A percentile compares a stretch with the other conserved stretches of the same genome.
phyloP scores from a whole-genome alignment of 2,113 vertebrate species.

The Psilopsiagon aurifrons region DNA sequence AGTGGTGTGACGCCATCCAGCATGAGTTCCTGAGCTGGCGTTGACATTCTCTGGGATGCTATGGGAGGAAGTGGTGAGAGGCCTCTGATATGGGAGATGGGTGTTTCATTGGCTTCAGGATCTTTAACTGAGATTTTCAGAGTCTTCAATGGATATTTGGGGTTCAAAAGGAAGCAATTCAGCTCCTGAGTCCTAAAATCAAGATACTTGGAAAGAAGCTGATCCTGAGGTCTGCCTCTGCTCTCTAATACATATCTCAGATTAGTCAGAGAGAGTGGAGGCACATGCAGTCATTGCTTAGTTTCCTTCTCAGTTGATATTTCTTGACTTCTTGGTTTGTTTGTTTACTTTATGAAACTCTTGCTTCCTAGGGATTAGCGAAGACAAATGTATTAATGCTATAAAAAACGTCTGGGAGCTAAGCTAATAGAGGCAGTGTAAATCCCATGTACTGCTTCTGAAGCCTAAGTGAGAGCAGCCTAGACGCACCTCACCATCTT shows the following conservation, averaged over 20 bases:
- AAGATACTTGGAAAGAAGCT: neutral
- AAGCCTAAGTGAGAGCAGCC: neutral
- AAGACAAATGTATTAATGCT: neutral
- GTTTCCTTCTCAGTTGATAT: neutral
- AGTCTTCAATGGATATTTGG: neutral
- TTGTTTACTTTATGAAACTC: conserved; percentile 8
- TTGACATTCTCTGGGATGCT: neutral
- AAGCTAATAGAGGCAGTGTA: neutral
- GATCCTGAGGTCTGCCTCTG: neutral
- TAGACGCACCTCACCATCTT: neutral
- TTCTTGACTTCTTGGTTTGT: neutral
- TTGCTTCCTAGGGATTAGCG: neutral
- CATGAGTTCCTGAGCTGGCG: fast-evolving
- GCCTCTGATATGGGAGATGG: fast-evolving
- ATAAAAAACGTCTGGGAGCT: neutral
- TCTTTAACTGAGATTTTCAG: neutral
- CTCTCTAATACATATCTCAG: neutral
- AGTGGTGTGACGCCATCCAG: neutral
- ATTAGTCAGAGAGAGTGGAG: fast-evolving
- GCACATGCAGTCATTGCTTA: fast-evolving
- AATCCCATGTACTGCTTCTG: neutral
- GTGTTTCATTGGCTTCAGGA: neutral
- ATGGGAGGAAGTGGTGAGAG: neutral
- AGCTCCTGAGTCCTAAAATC: neutral
- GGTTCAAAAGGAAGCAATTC: neutral